Evolutionary conservation across 2,113 vertebrate genomes (phyloP).

Genomic region (Centropus bengalensis): DNA sequence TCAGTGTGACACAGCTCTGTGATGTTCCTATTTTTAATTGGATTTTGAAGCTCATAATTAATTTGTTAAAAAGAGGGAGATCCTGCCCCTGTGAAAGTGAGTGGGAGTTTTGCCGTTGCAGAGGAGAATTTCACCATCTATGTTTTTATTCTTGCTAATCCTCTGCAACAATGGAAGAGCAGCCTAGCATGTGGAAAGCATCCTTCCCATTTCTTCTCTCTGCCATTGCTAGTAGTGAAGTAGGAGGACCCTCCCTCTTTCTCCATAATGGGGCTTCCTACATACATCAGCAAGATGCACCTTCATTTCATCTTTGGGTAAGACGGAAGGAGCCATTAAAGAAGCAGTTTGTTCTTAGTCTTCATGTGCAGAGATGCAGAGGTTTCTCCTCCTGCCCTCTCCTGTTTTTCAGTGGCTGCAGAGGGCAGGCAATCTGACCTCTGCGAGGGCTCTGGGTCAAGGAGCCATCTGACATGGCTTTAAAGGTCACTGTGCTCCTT

Average conservation of each 20-base stretch:
- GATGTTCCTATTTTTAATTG: constrained; percentile 51
- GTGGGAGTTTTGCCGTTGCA: constrained; percentile 38
- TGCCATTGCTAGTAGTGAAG: background rate
- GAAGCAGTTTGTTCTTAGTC: background rate
- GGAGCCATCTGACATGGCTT: constrained; percentile 60
- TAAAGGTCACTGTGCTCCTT: constrained; percentile 74
- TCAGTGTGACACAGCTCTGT: background rate
- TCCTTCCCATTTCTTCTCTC: constrained; percentile 22
- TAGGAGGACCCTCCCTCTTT: background rate
- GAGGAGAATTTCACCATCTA: constrained; percentile 24
- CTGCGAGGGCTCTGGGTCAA: constrained; percentile 71
- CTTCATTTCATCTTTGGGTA: constrained; percentile 24
- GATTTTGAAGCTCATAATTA: constrained; percentile 57
- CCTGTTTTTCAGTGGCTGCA: background rate
- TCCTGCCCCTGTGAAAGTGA: background rate
- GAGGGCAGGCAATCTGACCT: background rate
- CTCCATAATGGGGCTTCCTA: background rate
- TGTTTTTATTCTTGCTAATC: constrained; percentile 13
- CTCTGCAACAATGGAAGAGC: background rate
- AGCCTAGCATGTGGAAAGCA: background rate
- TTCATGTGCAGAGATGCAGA: background rate
- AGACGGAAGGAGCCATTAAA: constrained; percentile 66
- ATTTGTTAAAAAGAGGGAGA: constrained; percentile 30
- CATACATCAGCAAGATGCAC: background rate
- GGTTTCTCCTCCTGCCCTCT: background rate